phyloP scores from a whole-genome alignment of 2,113 vertebrate species.

The Ellobius talpinus region DNA sequence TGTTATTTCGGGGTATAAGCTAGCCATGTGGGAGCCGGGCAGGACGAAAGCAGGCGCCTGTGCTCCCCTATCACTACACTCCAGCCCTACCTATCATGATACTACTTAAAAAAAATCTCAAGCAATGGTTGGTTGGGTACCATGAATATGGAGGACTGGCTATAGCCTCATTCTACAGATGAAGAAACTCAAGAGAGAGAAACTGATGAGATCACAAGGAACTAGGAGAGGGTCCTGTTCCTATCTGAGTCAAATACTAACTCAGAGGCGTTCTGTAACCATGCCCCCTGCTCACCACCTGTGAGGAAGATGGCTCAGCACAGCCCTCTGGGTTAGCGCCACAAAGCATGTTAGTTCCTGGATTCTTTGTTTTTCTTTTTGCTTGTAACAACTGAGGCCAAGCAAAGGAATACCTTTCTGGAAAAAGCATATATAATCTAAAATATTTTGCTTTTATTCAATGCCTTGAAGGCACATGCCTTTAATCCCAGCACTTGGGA shows the following conservation, averaged over 20 bases:
- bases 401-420: background rate
- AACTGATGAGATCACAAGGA: background rate
- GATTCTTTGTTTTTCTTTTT: background rate
- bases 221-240: background rate
- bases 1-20: no score
- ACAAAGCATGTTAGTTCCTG: background rate
- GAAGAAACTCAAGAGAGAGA: background rate
- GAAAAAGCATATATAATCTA: background rate
- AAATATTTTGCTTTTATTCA: conserved; percentile 18
- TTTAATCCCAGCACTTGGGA: background rate
- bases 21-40: no score
- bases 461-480: background rate
- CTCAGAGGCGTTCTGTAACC: no score
- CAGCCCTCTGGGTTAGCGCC: background rate
- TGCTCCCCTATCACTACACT: no score
- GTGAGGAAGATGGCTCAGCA: background rate
- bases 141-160: background rate
- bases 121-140: background rate
- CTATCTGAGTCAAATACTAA: background rate
- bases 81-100: background rate
- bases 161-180: background rate
- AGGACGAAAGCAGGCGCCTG: no score
- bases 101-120: background rate
- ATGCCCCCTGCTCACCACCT: accelerated
- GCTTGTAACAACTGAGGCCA: background rate